Evolutionary conservation across 2,113 vertebrate species (phyloP), one percentile per base, ranked within the genome.

Genomic region (Clarias batrachus): DNA sequence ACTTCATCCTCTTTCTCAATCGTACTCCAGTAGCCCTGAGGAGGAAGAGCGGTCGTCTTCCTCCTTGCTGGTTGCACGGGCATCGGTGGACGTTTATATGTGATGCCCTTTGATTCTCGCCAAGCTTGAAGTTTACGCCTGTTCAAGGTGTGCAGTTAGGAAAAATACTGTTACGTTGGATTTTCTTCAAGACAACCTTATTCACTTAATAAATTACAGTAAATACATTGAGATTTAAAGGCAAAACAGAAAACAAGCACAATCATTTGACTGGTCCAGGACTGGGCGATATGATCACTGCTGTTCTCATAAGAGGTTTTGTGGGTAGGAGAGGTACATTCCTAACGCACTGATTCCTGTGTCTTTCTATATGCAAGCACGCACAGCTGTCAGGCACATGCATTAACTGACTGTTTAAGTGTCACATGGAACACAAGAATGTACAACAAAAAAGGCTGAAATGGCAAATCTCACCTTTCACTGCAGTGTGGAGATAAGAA

Each of bases 71-170:
- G 93, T 13, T 91, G 90, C 41, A 94, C 85, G 0, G 12, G 86
- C 97, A 99, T 97, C 0, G 97, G 95, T 0, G 98, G 98, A 2
- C 97, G 96, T 85, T 99, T 99, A 92, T 99, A 99, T 0, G 91
- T 92, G 90, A 96, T 97, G 1, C 97, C 96, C 83, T 94, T 97
- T 25, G 96, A 91, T 62, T 94, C 93, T 41, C 96, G 81, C 98
- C 97, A 99, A 71, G 96, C 96, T 90, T 97, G 93, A 37, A 99
- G 93, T 48, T 96, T 96, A 83, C 90, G 96, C 91, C 98, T 99
- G 90, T 4, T 59, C 13, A 87, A 73, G 88, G 87, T 23, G 82
- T 48, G 0, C 76, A 30, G 78, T 71, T 14, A 11, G 10, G 62
- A 11, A 4, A 41, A 11, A 71, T 71, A 17, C 16, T 5, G 41